These are phyloP conservation scores for Cnemophilus loriae DNA, from an alignment of 2,113 vertebrate genomes.

Conservation along the genomic window DNA sequence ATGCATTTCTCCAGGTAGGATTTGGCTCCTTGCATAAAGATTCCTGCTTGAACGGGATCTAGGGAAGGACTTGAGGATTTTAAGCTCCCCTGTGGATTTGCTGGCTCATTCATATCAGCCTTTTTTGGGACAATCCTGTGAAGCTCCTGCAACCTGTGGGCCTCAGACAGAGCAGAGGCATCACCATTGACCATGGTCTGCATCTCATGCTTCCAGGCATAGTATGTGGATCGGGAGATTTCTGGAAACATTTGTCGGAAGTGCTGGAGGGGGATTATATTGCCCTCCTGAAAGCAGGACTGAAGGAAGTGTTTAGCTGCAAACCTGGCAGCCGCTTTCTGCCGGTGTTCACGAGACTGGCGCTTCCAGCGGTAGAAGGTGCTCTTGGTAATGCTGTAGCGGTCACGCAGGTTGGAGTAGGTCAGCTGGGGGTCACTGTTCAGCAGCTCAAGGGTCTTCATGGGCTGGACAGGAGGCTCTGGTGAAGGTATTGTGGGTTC, in stretches of 20 bases:
- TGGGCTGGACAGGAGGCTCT: constrained; percentile 52
- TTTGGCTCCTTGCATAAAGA: constrained; percentile 91
- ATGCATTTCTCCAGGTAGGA: constrained; percentile 88
- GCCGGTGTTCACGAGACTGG: constrained; percentile 86
- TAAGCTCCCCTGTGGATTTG: neutral
- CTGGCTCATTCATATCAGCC: neutral
- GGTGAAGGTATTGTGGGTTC: constrained; percentile 49
- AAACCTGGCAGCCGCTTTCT: constrained; percentile 85
- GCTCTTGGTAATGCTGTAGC: constrained; percentile 89
- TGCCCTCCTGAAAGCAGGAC: constrained; percentile 84
- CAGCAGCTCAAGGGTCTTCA: constrained; percentile 74
- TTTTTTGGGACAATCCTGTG: constrained; percentile 7
- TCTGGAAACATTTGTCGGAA: constrained; percentile 91
- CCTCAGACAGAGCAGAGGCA: constrained; percentile 11
- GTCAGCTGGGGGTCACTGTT: constrained; percentile 78
- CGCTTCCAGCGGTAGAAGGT: constrained; percentile 94
- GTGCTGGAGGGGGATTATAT: constrained; percentile 84
- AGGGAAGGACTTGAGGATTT: neutral
- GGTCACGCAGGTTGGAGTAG: constrained; percentile 83
- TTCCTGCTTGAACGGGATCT: constrained; percentile 35
- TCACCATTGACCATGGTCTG: constrained; percentile 67
- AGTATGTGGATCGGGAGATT: constrained; percentile 92
- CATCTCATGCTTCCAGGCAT: constrained; percentile 95
- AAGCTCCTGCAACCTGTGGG: neutral
- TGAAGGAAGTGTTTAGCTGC: constrained; percentile 94